phyloP scores from a whole-genome alignment of 2,113 vertebrate genomes.

The Eolophus roseicapilla region DNA sequence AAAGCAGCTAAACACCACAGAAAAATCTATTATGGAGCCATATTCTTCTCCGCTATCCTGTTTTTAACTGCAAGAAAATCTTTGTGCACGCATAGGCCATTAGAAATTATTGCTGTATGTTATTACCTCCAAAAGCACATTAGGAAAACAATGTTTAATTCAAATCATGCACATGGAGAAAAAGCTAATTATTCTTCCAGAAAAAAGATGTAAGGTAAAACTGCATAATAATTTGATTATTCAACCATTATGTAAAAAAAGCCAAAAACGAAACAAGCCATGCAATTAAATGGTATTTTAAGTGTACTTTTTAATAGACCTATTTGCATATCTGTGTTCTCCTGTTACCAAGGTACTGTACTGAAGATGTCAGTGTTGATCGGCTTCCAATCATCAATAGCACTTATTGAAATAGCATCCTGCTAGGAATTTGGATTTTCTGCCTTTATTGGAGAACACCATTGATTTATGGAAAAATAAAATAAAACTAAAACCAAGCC shows the following conservation, averaged over 20 bases:
- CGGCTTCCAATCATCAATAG: conserved; percentile 9
- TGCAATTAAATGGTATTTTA: background rate
- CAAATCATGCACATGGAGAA: background rate
- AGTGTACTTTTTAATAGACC: background rate
- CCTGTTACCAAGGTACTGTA: background rate
- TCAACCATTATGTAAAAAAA: background rate
- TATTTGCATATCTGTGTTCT: background rate
- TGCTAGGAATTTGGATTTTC: background rate
- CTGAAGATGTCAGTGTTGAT: conserved; percentile 37
- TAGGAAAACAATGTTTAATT: background rate
- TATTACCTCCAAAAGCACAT: background rate
- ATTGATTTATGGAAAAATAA: background rate
- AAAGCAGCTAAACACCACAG: background rate
- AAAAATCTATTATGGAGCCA: background rate
- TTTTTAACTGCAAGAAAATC: background rate
- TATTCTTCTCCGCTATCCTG: background rate
- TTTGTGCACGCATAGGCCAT: background rate
- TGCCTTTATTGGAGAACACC: background rate
- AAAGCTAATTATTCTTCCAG: background rate
- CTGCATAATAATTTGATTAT: background rate
- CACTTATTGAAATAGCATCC: background rate
- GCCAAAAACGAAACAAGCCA: background rate
- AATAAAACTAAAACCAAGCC: background rate
- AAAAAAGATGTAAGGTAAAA: background rate
- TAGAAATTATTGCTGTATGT: background rate